These are phyloP conservation scores for Vicugna pacos DNA, from an alignment of 2,113 vertebrate species.

Conservation along the genomic window DNA sequence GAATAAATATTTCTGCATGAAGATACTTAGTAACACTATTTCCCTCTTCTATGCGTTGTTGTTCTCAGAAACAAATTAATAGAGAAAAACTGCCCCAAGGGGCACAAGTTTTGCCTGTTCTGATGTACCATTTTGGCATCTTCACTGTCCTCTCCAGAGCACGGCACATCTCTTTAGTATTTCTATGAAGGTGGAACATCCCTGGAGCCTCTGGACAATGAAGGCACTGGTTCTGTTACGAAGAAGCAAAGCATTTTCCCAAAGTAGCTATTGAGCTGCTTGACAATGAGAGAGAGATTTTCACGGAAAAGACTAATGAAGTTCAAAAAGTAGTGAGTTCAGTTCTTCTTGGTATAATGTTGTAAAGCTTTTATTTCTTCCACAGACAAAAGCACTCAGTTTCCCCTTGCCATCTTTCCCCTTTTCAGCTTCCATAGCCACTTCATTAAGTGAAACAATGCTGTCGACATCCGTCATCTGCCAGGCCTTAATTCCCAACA, in stretches of 20 bases:
- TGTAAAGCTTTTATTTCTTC: slow-evolving; percentile 25
- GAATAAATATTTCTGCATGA: slow-evolving; percentile 5
- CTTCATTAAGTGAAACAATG: slow-evolving; percentile 66
- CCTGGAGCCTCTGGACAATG: neutral
- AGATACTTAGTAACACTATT: slow-evolving; percentile 18
- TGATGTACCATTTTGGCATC: neutral
- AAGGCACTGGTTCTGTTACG: neutral
- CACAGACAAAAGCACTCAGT: neutral
- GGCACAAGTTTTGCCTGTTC: neutral
- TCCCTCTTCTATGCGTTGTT: neutral
- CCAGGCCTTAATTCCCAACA: slow-evolving; percentile 11
- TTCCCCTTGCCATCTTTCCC: slow-evolving; percentile 6
- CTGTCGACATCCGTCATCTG: slow-evolving; percentile 16
- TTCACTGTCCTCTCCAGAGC: neutral
- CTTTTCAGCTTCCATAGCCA: slow-evolving; percentile 53
- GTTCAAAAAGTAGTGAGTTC: slow-evolving; percentile 55
- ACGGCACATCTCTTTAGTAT: neutral
- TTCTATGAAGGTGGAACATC: neutral
- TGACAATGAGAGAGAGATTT: slow-evolving; percentile 52
- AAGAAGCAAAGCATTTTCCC: slow-evolving; percentile 55
- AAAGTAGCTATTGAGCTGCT: slow-evolving; percentile 20
- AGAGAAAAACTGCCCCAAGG: neutral
- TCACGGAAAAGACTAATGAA: slow-evolving; percentile 63
- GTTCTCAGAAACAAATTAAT: slow-evolving; percentile 10
- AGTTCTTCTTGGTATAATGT: slow-evolving; percentile 15